These are phyloP conservation scores for Temnothorax curvispinosus DNA, from an alignment of 1,140 invertebrate species.

Conservation along the genomic window DNA sequence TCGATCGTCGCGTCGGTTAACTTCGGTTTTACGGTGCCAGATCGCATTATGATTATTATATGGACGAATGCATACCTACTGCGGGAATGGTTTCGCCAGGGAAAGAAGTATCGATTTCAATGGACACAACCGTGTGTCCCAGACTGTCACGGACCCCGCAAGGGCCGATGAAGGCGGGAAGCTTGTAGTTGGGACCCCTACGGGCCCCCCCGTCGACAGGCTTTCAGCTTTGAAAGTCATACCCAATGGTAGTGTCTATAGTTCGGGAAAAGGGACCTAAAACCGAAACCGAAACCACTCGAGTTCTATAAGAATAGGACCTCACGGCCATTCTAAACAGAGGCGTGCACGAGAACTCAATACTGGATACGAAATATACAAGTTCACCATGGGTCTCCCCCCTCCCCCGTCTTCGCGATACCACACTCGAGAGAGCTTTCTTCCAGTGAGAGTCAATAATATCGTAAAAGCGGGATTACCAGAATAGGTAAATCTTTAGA, in stretches of 20 bases:
- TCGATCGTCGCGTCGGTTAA: constrained; percentile 23
- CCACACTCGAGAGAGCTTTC: constrained; percentile 53
- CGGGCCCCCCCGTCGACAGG: constrained; percentile 76
- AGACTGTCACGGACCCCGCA: constrained; percentile 69
- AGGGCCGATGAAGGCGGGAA: constrained; percentile 68
- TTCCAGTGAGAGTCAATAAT: constrained; percentile 74
- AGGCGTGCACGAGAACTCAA: constrained; percentile 70
- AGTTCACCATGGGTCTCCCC: constrained; percentile 23
- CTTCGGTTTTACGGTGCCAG: constrained; percentile 27
- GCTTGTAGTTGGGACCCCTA: constrained; percentile 58
- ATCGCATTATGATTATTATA: constrained; percentile 60
- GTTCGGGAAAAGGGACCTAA: constrained; percentile 71
- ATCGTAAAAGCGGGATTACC: constrained; percentile 65
- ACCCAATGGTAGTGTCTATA: constrained; percentile 66
- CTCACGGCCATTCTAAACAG: constrained; percentile 70
- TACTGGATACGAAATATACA: constrained; percentile 34
- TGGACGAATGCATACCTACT: constrained; percentile 40
- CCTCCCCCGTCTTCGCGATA: not conserved
- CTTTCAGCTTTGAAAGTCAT: constrained; percentile 79
- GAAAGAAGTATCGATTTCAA: constrained; percentile 78
- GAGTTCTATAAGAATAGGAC: constrained; percentile 68
- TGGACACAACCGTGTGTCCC: constrained; percentile 72
- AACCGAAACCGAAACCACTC: constrained; percentile 74
- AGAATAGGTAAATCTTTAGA: constrained; percentile 62
- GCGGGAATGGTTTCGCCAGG: constrained; percentile 28